Conservation (phyloP, 2,797 vertebrate genomes). For the Xenops minutus region DNA sequence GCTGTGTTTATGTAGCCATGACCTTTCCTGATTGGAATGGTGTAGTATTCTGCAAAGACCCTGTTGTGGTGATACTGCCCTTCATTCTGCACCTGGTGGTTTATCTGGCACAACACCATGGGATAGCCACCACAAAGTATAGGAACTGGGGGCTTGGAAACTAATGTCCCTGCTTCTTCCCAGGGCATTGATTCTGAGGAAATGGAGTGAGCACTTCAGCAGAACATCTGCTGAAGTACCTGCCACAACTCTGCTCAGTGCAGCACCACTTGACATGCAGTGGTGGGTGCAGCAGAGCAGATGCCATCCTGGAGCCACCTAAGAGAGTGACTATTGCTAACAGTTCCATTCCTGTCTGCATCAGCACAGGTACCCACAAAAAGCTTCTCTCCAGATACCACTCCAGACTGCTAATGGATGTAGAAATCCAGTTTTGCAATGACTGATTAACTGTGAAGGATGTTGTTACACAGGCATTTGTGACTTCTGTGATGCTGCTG, state of each 20-base stretch:
- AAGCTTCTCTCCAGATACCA: neutral
- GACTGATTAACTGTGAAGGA: neutral
- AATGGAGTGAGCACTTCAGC: neutral
- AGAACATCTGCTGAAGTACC: neutral
- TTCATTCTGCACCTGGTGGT: accelerated
- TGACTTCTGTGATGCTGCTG: neutral
- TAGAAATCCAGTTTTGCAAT: neutral
- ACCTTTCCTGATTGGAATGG: neutral
- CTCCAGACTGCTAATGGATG: neutral
- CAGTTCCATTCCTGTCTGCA: neutral
- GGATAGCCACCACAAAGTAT: neutral
- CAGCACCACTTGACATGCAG: neutral
- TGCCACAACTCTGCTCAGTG: neutral
- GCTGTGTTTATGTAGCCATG: neutral
- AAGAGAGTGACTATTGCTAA: accelerated
- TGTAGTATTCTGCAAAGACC: neutral
- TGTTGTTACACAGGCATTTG: neutral
- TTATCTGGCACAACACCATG: neutral
- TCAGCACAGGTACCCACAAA: neutral
- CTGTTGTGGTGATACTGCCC: neutral
- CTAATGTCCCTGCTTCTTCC: neutral
- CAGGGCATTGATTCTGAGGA: neutral
- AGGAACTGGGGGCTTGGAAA: neutral
- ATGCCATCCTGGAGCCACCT: neutral
- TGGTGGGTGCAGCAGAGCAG: neutral